phyloP scores from a whole-genome alignment of 2,113 vertebrate species.

The Anthoscopus minutus region DNA sequence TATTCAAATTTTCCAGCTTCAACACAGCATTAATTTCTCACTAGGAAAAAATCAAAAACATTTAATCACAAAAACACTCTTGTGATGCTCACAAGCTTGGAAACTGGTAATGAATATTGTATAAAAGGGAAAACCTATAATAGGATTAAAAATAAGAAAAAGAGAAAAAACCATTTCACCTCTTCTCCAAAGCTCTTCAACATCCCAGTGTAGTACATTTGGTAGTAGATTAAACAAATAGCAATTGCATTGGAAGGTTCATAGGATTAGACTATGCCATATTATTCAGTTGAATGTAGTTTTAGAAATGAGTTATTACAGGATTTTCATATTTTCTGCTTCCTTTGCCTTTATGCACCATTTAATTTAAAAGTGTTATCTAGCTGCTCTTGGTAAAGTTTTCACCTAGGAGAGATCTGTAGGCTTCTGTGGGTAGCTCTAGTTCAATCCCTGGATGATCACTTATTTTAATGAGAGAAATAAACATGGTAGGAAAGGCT shows the following conservation, averaged over 20 bases:
- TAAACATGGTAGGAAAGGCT: not conserved
- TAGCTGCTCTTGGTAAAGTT: not conserved
- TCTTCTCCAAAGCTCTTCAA: not conserved
- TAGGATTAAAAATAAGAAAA: not conserved
- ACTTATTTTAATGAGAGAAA: conserved; percentile 5
- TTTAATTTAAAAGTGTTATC: not conserved
- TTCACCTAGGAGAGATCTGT: not conserved
- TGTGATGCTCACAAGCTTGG: not conserved
- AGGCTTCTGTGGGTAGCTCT: not conserved
- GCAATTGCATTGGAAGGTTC: not conserved
- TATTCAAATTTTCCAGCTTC: not conserved
- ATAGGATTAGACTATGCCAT: not conserved
- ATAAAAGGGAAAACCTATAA: not conserved
- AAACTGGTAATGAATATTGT: not conserved
- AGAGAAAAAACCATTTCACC: not conserved
- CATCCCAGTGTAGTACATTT: not conserved
- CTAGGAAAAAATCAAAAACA: not conserved
- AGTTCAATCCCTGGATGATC: not conserved
- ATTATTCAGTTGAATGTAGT: not conserved
- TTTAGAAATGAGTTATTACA: not conserved
- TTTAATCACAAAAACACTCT: not conserved
- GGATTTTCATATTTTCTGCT: not conserved
- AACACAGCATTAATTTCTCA: not conserved
- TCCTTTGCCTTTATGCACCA: not conserved
- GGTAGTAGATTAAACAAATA: not conserved